phyloP scores from a whole-genome alignment of 2,113 vertebrate genomes.

The Semnopithecus entellus region DNA sequence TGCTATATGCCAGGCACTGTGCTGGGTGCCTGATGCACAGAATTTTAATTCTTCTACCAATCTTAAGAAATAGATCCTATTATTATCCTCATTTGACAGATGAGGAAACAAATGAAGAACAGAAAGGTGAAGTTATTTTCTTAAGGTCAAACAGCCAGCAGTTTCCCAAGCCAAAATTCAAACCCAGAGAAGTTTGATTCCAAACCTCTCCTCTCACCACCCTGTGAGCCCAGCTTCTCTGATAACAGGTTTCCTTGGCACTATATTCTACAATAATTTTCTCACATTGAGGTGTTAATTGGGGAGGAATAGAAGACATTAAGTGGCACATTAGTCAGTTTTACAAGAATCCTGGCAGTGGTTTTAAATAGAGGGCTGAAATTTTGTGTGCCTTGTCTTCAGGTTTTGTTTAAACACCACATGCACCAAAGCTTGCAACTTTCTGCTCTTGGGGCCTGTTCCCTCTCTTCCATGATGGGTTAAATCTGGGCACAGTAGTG shows the following conservation, averaged over 20 bases:
- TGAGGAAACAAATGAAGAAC: neutral
- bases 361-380: neutral
- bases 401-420: neutral
- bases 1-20: neutral
- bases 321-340: neutral
- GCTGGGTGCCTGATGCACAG: neutral
- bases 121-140: neutral
- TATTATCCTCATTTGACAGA: neutral
- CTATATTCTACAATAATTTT: neutral
- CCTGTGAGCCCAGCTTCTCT: neutral
- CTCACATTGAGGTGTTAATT: neutral
- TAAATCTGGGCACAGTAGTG: neutral
- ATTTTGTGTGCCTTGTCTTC: neutral
- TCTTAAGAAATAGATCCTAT: neutral
- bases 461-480: neutral
- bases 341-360: neutral
- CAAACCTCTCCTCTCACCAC: neutral
- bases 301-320: neutral
- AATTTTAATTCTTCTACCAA: neutral
- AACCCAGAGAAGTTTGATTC: neutral
- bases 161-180: neutral
- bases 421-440: neutral
- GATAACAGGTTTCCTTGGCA: neutral
- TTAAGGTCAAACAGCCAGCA: neutral
- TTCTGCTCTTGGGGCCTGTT: neutral